phyloP scores from a whole-genome alignment of 2,797 vertebrate genomes.

The Galagoides demidoff region DNA sequence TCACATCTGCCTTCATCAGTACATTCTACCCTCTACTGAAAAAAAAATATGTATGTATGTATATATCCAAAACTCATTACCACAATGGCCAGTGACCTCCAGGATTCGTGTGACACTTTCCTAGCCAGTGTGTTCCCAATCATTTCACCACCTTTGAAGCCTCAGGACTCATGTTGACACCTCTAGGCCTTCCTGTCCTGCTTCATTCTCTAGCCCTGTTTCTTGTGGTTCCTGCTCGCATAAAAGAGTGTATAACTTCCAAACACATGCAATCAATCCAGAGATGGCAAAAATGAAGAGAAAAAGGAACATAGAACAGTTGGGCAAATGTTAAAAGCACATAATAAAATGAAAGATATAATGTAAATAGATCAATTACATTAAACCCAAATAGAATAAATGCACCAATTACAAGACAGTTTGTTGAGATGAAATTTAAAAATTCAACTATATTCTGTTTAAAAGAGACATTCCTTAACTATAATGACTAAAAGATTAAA shows the following conservation, averaged over 20 bases:
- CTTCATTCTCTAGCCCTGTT: background rate
- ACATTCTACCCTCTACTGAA: background rate
- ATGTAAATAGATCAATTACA: background rate
- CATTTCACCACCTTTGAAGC: background rate
- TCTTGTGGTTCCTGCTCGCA: background rate
- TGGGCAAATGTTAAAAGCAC: background rate
- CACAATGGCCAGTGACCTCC: accelerated
- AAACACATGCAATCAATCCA: background rate
- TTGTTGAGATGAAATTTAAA: background rate
- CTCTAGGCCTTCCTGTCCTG: background rate
- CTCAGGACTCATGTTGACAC: accelerated
- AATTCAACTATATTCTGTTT: background rate
- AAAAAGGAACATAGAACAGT: background rate
- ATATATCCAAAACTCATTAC: background rate
- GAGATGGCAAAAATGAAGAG: background rate
- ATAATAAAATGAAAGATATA: background rate
- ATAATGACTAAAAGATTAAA: background rate
- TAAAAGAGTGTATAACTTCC: background rate
- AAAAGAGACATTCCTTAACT: background rate
- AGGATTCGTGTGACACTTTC: background rate
- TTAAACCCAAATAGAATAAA: background rate
- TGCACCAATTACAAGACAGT: background rate
- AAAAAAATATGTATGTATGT: background rate
- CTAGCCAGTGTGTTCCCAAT: background rate
- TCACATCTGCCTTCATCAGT: background rate